Conservation (phyloP, 2,888 invertebrate genomes). For the Lampropteryx suffumata region DNA sequence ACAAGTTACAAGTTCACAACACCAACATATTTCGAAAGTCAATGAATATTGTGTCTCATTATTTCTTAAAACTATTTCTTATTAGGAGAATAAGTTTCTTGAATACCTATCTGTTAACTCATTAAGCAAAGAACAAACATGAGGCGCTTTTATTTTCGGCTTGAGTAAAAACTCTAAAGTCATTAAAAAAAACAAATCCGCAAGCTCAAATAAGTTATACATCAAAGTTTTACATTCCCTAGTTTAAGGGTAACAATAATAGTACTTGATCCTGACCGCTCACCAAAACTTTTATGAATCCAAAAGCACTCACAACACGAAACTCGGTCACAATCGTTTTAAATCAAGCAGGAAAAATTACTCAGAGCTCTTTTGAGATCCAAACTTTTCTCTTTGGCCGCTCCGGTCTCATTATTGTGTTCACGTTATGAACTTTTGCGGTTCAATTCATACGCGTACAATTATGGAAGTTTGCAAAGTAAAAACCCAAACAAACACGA, state of each 20-base stretch:
- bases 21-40: too few species aligned
- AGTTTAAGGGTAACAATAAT: not conserved
- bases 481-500: not conserved
- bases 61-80: too few species aligned
- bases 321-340: slow-evolving; percentile 67
- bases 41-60: too few species aligned
- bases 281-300: slow-evolving; percentile 34
- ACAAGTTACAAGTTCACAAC: too few species aligned
- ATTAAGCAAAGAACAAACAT: too few species aligned
- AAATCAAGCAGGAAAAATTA: slow-evolving; percentile 77
- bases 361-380: slow-evolving; percentile 70
- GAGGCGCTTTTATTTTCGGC: too few species aligned
- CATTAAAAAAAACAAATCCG: too few species aligned
- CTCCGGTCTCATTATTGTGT: slow-evolving; percentile 67
- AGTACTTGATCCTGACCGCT: slow-evolving; percentile 13
- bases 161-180: too few species aligned
- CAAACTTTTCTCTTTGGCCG: slow-evolving; percentile 64
- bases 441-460: slow-evolving; percentile 18
- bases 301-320: slow-evolving; percentile 47
- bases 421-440: slow-evolving; percentile 60
- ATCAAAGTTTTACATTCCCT: too few species aligned
- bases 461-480: not conserved
- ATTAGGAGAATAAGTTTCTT: too few species aligned
- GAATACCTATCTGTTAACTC: too few species aligned
- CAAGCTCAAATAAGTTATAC: too few species aligned